These are phyloP conservation scores for Lutjanus campechanus DNA, from an alignment of 2,797 vertebrate genomes.

Conservation along the genomic window DNA sequence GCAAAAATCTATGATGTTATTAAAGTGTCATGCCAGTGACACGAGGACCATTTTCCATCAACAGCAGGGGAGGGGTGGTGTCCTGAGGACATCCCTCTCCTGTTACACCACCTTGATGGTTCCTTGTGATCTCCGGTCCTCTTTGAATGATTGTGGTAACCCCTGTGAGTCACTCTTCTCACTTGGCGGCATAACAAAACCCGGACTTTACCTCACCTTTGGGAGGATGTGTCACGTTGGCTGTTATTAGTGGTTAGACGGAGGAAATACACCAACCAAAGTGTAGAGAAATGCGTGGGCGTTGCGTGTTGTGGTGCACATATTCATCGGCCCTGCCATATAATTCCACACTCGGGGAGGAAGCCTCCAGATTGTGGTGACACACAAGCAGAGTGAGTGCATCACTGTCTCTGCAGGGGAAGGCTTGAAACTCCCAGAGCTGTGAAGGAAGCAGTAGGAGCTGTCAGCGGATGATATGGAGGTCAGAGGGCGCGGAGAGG, in stretches of 20 bases:
- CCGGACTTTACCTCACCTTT: slow-evolving; percentile 47
- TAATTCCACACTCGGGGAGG: slow-evolving; percentile 18
- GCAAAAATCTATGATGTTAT: slow-evolving; percentile 26
- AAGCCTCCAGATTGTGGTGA: slow-evolving; percentile 46
- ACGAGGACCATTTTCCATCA: slow-evolving; percentile 29
- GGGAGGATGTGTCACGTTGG: slow-evolving; percentile 37
- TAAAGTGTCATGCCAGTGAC: slow-evolving; percentile 26
- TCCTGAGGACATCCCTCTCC: slow-evolving; percentile 66
- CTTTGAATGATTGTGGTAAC: slow-evolving; percentile 47
- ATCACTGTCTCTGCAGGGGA: slow-evolving; percentile 52
- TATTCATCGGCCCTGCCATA: slow-evolving; percentile 20
- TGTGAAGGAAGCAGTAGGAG: slow-evolving; percentile 48
- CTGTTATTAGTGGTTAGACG: slow-evolving; percentile 45
- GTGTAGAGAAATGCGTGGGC: slow-evolving; percentile 28
- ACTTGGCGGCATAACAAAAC: slow-evolving; percentile 31
- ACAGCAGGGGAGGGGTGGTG: slow-evolving; percentile 14
- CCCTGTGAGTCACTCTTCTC: slow-evolving; percentile 44
- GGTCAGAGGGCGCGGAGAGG: slow-evolving; percentile 66
- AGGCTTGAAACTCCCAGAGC: slow-evolving; percentile 35
- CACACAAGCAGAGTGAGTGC: slow-evolving; percentile 45
- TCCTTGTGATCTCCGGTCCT: slow-evolving; percentile 63
- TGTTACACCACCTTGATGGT: slow-evolving; percentile 49
- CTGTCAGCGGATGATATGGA: slow-evolving; percentile 64
- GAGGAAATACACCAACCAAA: slow-evolving; percentile 39
- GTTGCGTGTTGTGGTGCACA: slow-evolving; percentile 26